Evolutionary conservation across 35 echinoderm and acorn worm genomes (phyloP).

Genomic region (Apostichopus californicus): DNA sequence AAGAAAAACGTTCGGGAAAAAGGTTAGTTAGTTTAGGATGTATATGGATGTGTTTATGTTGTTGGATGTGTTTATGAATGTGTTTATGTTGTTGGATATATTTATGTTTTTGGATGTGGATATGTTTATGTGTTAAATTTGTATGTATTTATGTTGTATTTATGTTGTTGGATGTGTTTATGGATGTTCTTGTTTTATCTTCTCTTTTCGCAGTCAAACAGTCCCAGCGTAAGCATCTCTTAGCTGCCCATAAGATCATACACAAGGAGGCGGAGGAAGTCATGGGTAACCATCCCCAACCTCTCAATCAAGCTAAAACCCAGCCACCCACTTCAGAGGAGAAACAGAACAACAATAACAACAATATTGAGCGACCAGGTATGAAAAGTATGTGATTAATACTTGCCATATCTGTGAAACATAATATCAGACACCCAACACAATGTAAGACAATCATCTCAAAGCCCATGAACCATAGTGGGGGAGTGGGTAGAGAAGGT

Average conservation of each 20-base stretch:
- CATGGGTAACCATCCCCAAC: slow-evolving; percentile 56
- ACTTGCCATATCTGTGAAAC: not conserved
- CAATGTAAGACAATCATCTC: no score
- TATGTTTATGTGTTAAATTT: no score
- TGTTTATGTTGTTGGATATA: no score
- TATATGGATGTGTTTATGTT: no score
- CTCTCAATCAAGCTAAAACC: slow-evolving; percentile 21
- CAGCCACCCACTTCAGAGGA: not conserved
- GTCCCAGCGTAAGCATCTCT: slow-evolving; percentile 78
- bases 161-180: no score
- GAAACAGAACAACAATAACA: slow-evolving; percentile 18
- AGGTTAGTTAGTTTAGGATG: slow-evolving; percentile 37
- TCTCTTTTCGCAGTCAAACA: slow-evolving; percentile 65
- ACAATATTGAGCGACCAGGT: slow-evolving; percentile 38
- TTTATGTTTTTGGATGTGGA: no score
- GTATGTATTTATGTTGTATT: no score
- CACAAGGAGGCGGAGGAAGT: slow-evolving; percentile 83
- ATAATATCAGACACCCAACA: no score
- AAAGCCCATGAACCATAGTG: no score
- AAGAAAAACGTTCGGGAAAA: slow-evolving; percentile 90
- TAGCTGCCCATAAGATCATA: slow-evolving; percentile 88
- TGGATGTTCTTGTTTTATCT: not conserved
- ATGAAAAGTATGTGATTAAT: not conserved
- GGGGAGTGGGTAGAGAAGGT: no score
- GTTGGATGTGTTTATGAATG: no score